Evolutionary conservation across 2,113 vertebrate species (phyloP).

Genomic region (Henicopernis longicauda): DNA sequence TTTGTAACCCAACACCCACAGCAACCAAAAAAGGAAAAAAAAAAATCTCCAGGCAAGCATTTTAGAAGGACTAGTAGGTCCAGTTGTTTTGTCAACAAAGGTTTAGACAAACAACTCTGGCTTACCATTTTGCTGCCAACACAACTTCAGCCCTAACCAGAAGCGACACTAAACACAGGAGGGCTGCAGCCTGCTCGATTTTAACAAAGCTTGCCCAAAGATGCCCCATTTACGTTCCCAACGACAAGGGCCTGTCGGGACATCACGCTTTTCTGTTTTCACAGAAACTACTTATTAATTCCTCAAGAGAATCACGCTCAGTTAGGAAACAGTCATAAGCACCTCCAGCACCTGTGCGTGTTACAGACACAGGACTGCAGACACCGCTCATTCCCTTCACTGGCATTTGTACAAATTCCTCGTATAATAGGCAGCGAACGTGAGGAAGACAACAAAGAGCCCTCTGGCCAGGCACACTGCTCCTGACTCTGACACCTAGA

Average conservation of each 20-base stretch:
- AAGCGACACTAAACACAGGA: background rate
- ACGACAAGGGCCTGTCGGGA: fast-evolving
- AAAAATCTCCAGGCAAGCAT: background rate
- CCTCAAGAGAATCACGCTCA: background rate
- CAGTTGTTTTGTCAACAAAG: slow-evolving; percentile 5
- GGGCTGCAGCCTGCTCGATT: background rate
- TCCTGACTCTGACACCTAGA: background rate
- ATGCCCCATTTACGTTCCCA: fast-evolving
- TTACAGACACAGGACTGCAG: fast-evolving
- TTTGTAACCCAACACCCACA: background rate
- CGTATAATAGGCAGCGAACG: fast-evolving
- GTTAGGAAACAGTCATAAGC: background rate
- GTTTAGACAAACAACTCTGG: background rate
- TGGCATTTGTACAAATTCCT: background rate
- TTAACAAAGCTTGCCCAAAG: background rate
- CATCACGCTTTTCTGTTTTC: fast-evolving
- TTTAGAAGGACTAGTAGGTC: background rate
- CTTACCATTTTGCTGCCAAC: background rate
- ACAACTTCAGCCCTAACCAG: background rate
- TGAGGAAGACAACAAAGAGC: background rate
- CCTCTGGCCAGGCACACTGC: background rate
- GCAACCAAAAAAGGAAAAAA: background rate
- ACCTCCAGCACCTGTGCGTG: background rate
- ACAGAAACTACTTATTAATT: background rate
- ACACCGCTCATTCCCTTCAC: background rate